Evolutionary conservation across 1,140 invertebrate species (phyloP), one percentile per base, ranked within the genome.

Genomic region (Conopomorpha cramerella): DNA sequence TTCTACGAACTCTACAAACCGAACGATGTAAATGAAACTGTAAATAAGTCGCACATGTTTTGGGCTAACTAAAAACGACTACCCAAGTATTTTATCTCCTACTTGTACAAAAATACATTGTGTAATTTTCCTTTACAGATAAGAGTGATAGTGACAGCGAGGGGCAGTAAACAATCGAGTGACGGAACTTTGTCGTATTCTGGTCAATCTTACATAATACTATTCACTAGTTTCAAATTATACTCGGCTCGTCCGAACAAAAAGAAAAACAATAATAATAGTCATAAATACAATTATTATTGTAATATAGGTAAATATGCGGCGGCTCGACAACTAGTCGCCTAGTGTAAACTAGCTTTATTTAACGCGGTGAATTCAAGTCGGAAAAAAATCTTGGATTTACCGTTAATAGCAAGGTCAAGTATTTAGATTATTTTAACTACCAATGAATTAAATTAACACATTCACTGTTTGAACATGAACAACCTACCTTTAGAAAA

Each of bases 121-220:
- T n/a, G n/a, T n/a, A n/a, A n/a, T 52, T 46, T 58, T 76, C 48
- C 46, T 50, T 85, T 87, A 39, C 83, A 92, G 90, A 92, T 82
- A 92, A 92, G 82, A 92, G 90, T 78, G 91, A 93, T 83, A 92
- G 89, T 81, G 91, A 93, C 81, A 92, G 90, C 72, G 90, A 93
- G 83, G 89, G 88, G 78, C 89, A 90, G 80, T 91, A 84, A 85
- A 52, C 40, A 37, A 34, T 49, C 42, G 27, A 38, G 41, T 46
- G 47, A 61, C 64, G 63, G 56, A 57, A 61, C 54, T 55, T 51
- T 51, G 57, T 63, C 57, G 56, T 61, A 71, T 74, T 76, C 71
- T 76, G 71, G 71, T 76, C 71, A 76, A 70, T 58, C 54, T 66
- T 70, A 63, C 57, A 56, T 66, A 63, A 64, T 71, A 67, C 54